Evolutionary conservation across 37 sponge, comb jelly and placozoan species (phyloP).

Genomic region (Cladorhizidae sp.): DNA sequence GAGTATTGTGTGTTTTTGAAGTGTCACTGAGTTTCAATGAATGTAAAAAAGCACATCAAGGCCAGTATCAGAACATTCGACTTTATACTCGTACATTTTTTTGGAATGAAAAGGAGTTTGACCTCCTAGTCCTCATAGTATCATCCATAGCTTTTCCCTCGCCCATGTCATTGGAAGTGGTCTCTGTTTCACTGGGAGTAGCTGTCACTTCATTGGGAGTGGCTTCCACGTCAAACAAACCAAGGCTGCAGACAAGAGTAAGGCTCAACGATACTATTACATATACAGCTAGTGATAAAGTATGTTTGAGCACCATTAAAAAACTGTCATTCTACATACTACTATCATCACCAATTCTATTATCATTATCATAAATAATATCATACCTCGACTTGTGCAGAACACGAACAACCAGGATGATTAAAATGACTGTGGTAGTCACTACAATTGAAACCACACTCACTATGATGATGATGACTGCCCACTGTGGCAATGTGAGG

Average conservation of each 20-base stretch:
- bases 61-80: neutral
- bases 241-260: slow-evolving; percentile 20
- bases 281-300: neutral
- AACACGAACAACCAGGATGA: slow-evolving; percentile 4
- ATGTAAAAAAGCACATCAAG: too few species aligned
- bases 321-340: too few species aligned
- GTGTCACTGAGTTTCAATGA: too few species aligned
- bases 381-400: slow-evolving; percentile 34
- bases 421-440: neutral
- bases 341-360: too few species aligned
- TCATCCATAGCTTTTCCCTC: neutral
- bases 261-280: neutral
- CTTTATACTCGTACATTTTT: neutral
- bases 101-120: slow-evolving; percentile 28
- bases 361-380: neutral
- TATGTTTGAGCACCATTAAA: neutral
- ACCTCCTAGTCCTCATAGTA: slow-evolving; percentile 21
- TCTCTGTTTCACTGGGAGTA: too few species aligned
- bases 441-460: slow-evolving; percentile 23
- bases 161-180: too few species aligned
- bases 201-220: too few species aligned
- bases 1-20: too few species aligned
- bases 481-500: slow-evolving; percentile 33
- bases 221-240: slow-evolving; percentile 42
- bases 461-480: slow-evolving; percentile 56